phyloP scores from a whole-genome alignment of 2,113 vertebrate species.

The Entomyzon cyanotis region DNA sequence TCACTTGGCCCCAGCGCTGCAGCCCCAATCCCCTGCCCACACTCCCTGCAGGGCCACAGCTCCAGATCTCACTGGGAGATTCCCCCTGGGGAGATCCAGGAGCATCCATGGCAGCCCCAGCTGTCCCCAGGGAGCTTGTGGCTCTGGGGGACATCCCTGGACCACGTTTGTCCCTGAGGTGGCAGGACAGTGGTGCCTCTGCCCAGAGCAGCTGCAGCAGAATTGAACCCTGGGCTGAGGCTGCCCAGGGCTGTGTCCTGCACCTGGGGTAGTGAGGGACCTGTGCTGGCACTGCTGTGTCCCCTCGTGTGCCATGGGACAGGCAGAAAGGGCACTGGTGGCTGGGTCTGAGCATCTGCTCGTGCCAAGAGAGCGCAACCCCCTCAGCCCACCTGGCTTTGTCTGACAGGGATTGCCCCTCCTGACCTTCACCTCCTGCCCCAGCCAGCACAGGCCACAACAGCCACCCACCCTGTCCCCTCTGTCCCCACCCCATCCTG shows the following conservation, averaged over 20 bases:
- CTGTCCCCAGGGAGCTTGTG: not conserved
- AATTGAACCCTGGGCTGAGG: not conserved
- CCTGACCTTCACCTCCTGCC: not conserved
- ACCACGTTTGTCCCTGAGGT: rapidly evolving
- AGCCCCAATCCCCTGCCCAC: rapidly evolving
- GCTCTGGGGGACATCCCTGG: not conserved
- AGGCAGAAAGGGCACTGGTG: not conserved
- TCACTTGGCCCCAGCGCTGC: rapidly evolving
- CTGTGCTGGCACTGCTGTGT: rapidly evolving
- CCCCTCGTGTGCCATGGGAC: not conserved
- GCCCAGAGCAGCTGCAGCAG: not conserved
- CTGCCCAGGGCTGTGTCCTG: not conserved
- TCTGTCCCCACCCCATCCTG: too few species aligned
- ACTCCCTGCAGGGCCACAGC: rapidly evolving
- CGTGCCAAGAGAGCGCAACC: rapidly evolving
- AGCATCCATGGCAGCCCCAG: rapidly evolving
- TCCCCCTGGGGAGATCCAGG: rapidly evolving
- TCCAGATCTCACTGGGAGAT: not conserved
- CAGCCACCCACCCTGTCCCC: not conserved
- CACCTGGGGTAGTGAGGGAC: rapidly evolving
- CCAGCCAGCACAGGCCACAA: not conserved
- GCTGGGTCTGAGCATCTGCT: not conserved
- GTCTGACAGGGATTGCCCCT: not conserved
- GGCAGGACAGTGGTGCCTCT: not conserved
- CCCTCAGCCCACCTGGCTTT: rapidly evolving